Evolutionary conservation across 2,797 vertebrate genomes (phyloP).

Genomic region (Chelidonichthys spinosus): DNA sequence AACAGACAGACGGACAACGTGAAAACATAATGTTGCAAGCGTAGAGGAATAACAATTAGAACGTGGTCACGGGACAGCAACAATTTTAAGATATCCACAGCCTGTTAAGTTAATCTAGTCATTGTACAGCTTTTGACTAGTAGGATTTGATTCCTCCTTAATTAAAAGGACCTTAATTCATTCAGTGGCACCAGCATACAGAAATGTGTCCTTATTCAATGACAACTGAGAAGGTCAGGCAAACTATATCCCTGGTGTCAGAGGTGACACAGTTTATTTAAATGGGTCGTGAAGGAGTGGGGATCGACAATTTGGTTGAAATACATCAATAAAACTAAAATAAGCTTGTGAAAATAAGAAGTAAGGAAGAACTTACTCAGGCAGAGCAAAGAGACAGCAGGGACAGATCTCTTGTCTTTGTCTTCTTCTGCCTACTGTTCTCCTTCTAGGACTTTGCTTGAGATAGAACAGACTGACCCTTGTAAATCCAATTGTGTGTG

Average conservation of each 20-base stretch:
- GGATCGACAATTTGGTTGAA: not conserved
- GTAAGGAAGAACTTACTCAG: constrained; percentile 4
- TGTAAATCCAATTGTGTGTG: constrained; percentile 46
- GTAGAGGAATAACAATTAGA: not conserved
- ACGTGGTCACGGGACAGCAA: not conserved
- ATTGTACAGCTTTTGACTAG: not conserved
- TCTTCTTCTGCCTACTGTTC: constrained; percentile 35
- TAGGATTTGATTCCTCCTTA: not conserved
- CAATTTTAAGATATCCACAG: not conserved
- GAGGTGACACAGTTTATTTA: not conserved
- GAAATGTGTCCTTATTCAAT: not conserved
- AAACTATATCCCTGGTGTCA: not conserved
- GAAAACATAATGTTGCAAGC: not conserved
- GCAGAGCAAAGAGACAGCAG: constrained; percentile 3
- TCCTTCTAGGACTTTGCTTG: constrained; percentile 39
- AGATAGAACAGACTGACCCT: constrained; percentile 35
- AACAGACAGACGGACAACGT: too few species aligned
- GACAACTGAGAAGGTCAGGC: not conserved
- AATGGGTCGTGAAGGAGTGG: not conserved
- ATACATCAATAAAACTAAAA: not conserved
- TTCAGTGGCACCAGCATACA: not conserved
- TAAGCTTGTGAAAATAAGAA: constrained; percentile 11
- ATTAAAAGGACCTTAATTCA: not conserved
- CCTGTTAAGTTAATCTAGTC: not conserved
- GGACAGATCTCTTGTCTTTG: constrained; percentile 25